Evolutionary conservation across 2,113 vertebrate species (phyloP), one percentile per base, ranked within the genome.

Genomic region (Gambusia holbrooki): DNA sequence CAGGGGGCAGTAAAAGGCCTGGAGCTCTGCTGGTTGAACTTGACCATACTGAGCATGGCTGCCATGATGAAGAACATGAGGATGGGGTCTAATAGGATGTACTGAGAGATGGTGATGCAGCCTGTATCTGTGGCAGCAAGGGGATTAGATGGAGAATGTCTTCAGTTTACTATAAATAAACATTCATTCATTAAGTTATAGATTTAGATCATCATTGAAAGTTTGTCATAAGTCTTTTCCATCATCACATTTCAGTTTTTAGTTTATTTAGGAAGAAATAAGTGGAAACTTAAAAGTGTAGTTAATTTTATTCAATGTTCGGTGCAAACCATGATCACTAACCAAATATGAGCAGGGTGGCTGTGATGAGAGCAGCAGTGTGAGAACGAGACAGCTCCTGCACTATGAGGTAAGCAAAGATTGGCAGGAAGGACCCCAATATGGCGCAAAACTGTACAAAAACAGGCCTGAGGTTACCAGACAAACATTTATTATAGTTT

Each of bases 31-130:
- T 90, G 92, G 84, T 94, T 96, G 93, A 96, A 97, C 90, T 96
- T 98, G 87, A 97, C 96, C 96, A 96, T 99, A 89, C 97, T 94
- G 75, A 98, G 90, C 83, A 98, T 95, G 71, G 97, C 96, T 66
- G 94, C 96, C 96, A 97, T 95, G 84, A 99, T 97, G 90, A 99
- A 99, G 90, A 98, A 99, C 96, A 99, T 95, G 78, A 99, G 94
- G 84, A 99, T 97, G 10, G 98, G 98, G 68, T 99, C 98, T 68
- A 99, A 92, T n/a, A 99, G 93, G 89, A 99, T 99, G 88, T 99
- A 99, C 73, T 99, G 98, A 11, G 97, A 98, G 76, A 99, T 93
- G 19, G 98, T 98, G 91, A 99, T 97, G 86, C 95, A 98, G 71
- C 98, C 98, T 0, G 97, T 99, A 88, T 99, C 98, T 99, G 95